Evolutionary conservation across 2,113 vertebrate species (phyloP).

Genomic region (Tetrax tetrax): DNA sequence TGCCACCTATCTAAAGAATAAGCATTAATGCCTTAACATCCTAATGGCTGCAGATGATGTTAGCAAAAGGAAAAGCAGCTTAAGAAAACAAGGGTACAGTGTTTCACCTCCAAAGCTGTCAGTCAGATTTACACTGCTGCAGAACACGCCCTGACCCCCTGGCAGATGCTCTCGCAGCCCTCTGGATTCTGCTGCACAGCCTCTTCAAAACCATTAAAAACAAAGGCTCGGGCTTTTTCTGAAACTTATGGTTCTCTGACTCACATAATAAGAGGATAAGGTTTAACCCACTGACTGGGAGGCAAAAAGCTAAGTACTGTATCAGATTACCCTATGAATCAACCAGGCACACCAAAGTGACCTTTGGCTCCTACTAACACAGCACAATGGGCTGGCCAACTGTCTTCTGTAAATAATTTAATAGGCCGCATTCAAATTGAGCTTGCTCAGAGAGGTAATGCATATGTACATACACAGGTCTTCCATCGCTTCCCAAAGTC

Average conservation of each 20-base stretch:
- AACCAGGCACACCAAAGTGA: conserved; percentile 61
- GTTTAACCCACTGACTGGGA: conserved; percentile 32
- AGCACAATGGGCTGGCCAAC: conserved; percentile 69
- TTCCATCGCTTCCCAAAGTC: background rate
- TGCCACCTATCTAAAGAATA: background rate
- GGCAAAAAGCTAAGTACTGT: conserved; percentile 53
- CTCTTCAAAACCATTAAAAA: conserved; percentile 47
- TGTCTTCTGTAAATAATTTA: conserved; percentile 86
- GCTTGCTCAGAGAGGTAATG: conserved; percentile 24
- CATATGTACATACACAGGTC: background rate
- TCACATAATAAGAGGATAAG: conserved; percentile 65
- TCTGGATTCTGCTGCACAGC: background rate
- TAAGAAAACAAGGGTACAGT: background rate
- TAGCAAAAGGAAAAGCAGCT: background rate
- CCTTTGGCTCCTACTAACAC: conserved; percentile 70
- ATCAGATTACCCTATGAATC: conserved; percentile 74
- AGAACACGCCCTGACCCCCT: background rate
- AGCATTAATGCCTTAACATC: background rate
- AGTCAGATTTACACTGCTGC: background rate
- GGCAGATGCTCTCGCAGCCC: background rate
- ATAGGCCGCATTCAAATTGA: conserved; percentile 59
- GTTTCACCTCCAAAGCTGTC: background rate
- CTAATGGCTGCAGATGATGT: background rate
- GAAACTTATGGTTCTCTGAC: conserved; percentile 48
- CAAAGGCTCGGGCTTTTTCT: conserved; percentile 7